These are phyloP conservation scores for Bettongia penicillata DNA, from an alignment of 2,113 vertebrate species.

Conservation along the genomic window DNA sequence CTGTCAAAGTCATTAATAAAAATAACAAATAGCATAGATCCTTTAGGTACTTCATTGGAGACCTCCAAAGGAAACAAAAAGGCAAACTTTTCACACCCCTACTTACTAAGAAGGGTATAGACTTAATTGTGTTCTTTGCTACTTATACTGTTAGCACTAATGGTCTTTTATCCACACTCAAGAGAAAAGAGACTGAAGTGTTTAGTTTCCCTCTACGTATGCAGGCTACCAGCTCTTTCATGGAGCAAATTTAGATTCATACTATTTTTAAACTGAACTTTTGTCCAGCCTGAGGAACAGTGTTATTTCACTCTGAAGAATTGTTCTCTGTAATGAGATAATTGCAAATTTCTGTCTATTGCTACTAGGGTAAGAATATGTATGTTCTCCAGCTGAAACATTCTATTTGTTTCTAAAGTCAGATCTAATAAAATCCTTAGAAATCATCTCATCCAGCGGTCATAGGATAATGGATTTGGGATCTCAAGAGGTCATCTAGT, in stretches of 20 bases:
- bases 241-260: constrained; percentile 46
- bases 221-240: constrained; percentile 27
- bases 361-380: constrained; percentile 7
- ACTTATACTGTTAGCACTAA: constrained; percentile 51
- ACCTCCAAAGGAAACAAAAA: not conserved
- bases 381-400: constrained; percentile 29
- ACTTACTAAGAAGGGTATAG: constrained; percentile 28
- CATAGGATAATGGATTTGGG: too few species aligned
- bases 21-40: constrained; percentile 47
- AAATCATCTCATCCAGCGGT: too few species aligned
- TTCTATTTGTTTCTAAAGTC: constrained; percentile 52
- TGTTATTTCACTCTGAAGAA: constrained; percentile 36
- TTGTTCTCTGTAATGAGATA: constrained; percentile 22
- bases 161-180: not conserved
- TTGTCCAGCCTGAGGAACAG: constrained; percentile 48
- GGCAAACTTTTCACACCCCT: constrained; percentile 27
- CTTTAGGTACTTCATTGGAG: not conserved
- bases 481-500: too few species aligned
- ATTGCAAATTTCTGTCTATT: constrained; percentile 12
- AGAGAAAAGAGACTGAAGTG: constrained; percentile 44
- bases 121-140: not conserved
- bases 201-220: not conserved
- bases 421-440: not conserved
- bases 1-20: not conserved
- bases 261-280: constrained; percentile 68